Evolutionary conservation across 2,113 vertebrate genomes (phyloP), one percentile per base, ranked within the genome.

Genomic region (Pandion haliaetus): DNA sequence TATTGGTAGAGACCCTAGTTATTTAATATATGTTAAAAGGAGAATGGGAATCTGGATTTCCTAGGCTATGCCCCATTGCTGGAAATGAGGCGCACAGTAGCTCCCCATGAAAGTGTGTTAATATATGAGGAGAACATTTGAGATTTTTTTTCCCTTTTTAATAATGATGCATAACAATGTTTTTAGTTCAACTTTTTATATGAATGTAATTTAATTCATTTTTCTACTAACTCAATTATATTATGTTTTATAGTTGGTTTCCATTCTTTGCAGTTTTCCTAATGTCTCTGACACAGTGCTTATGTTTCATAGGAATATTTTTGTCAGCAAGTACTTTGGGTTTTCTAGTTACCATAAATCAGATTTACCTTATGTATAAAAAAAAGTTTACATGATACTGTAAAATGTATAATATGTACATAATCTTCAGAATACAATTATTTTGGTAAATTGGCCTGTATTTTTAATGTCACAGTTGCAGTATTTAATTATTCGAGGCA

Each of bases 341-440:
- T 95, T 97, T 98, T 96, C 91, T 90, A 96, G 63, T 96, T 96
- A 94, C 90, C 96, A 96, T 97, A 96, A 97, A 95, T 97, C 94
- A 92, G 73, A 97, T 96, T 98, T 96, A 98, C 77, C 81, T 97
- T 98, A 95, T 98, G 97, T 98, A 95, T 98, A 97, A 98, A 95
- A 85, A 67, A 94, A 90, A 96, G 95, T 97, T 96, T 98, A 97
- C 97, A 91, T 96, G 97, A 97, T 96, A 87, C 77, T 98, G 98
- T 99, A 99, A 98, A 98, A 98, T 99, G 98, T 99, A 98, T 98
- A 85, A 98, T 99, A 98, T 99, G 98, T 99, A 99, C 91, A 99
- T 98, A 99, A 97, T 97, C 97, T 96, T 98, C 97, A 98, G 97
- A 98, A 98, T 98, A 98, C 98, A 98, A 98, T 98, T 98, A 98